Evolutionary conservation across 2,797 vertebrate genomes (phyloP).

Genomic region (Acanthornis magna): DNA sequence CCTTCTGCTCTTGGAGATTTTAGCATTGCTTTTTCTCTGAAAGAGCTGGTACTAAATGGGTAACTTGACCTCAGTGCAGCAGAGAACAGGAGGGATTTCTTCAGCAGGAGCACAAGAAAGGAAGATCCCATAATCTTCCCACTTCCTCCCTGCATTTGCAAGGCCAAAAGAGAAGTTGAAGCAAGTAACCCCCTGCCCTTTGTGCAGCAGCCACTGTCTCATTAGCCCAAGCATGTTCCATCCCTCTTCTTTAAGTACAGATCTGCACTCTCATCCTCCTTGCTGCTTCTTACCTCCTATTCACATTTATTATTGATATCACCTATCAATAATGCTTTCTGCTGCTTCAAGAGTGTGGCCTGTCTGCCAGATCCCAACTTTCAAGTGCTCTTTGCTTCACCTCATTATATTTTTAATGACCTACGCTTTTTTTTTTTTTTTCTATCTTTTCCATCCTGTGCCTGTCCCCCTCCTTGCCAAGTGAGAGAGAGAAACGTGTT

Average conservation of each 20-base stretch:
- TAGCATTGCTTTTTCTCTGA: neutral
- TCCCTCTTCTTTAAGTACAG: neutral
- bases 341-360: neutral
- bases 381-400: slow-evolving; percentile 3
- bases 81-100: neutral
- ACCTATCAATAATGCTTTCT: slow-evolving; percentile 36
- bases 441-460: neutral
- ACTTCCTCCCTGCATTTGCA: neutral
- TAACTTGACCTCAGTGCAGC: neutral
- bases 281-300: neutral
- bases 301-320: slow-evolving; percentile 48
- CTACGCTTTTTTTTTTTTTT: neutral
- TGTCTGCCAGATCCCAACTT: neutral
- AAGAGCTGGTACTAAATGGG: neutral
- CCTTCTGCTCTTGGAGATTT: neutral
- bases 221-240: neutral
- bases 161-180: slow-evolving; percentile 11
- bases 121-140: neutral
- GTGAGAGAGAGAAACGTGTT: neutral
- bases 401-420: slow-evolving; percentile 32
- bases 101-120: neutral
- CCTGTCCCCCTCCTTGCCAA: neutral
- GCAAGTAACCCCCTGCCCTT: neutral
- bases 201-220: neutral
- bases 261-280: neutral